phyloP scores from a whole-genome alignment of 2,113 vertebrate species.

The Oryzias celebensis region DNA sequence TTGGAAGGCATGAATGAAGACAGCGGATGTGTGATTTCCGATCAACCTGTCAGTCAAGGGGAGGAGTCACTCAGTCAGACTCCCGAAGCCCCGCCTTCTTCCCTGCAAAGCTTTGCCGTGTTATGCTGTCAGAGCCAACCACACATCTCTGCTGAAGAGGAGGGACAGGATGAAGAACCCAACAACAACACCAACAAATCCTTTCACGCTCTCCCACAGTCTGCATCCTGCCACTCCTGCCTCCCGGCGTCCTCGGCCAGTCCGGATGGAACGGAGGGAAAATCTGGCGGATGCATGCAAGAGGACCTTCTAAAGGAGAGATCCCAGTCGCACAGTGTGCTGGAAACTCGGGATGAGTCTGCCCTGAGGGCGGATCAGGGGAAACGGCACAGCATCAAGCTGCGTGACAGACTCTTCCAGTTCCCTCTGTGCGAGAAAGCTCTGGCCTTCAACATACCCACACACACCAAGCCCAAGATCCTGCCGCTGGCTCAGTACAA shows the following conservation, averaged over 20 bases:
- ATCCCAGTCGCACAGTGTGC: conserved; percentile 25
- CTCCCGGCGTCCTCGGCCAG: conserved; percentile 32
- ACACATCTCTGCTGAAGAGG: conserved; percentile 14
- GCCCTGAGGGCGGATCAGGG: conserved; percentile 67
- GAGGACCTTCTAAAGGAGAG: conserved; percentile 47
- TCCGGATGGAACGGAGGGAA: conserved; percentile 32
- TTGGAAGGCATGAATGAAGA: conserved; percentile 14
- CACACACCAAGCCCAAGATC: conserved; percentile 83
- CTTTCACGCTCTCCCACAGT: conserved; percentile 9
- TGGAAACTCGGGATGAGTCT: conserved; percentile 37
- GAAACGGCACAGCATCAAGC: conserved; percentile 79
- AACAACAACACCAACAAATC: conserved; percentile 74
- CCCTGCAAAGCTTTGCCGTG: conserved; percentile 37
- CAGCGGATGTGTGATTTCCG: conserved; percentile 50
- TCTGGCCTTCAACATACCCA: conserved; percentile 78
- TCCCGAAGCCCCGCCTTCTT: conserved; percentile 13
- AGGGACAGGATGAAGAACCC: conserved; percentile 17
- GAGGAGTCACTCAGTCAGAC: conserved; percentile 23
- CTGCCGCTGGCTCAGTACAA: conserved; percentile 88
- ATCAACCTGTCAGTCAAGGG: conserved; percentile 51
- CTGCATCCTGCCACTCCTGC: conserved; percentile 17
- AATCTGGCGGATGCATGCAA: conserved; percentile 8
- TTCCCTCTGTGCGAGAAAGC: conserved; percentile 82
- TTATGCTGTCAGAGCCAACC: conserved; percentile 64
- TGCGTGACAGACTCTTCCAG: conserved; percentile 78